Base-by-base conservation (phyloP, 2,888 invertebrate species). In the Maniola hyperantus region DNA sequence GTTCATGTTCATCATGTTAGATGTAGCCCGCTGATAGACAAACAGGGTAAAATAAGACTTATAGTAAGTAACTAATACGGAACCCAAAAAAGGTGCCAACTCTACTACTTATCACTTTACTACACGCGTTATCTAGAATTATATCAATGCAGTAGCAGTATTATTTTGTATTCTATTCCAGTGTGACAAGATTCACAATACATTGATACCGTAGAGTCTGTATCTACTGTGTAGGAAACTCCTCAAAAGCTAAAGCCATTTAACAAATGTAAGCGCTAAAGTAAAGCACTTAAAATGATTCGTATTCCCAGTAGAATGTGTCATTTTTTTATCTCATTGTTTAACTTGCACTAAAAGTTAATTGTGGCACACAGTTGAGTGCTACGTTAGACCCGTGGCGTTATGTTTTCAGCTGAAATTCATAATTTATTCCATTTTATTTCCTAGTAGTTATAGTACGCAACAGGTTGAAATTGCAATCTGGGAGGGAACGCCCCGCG, bases 191-290 rank as follows among this genome's bases (percentile, higher is more conserved):
- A 11, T 51, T 26, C 53, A 53, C n/a, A 53, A 7, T n/a, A 6
- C n/a, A 6, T 51, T 42, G 42, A 13, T 13, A 33, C 33, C 5
- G 26, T 5, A 53, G 33, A 26, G 51, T 10, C 1, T 26, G 20
- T 5, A n/a, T n/a, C n/a, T n/a, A 33, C 26, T 26, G 26, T 26
- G 26, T 26, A 26, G 26, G 7, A 34, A 53, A 33, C 6, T 6
- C 53, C 13, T n/a, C 10, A 51, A 51, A 51, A 53, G n/a, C 33
- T 53, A 33, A 53, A 53, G 33, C 26, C 53, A 53, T 34, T 53
- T 51, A 53, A 34, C 26, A 34, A 53, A 53, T 53, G 34, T 54
- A 18, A 46, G n/a, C 6, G 18, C 8, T 46, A 46, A 46, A 15
- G 46, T 46, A 7, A 53, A 53, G 53, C 34, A 34, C 34, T 53